phyloP scores from a whole-genome alignment of 2,113 vertebrate species.

The Ameiurus melas region DNA sequence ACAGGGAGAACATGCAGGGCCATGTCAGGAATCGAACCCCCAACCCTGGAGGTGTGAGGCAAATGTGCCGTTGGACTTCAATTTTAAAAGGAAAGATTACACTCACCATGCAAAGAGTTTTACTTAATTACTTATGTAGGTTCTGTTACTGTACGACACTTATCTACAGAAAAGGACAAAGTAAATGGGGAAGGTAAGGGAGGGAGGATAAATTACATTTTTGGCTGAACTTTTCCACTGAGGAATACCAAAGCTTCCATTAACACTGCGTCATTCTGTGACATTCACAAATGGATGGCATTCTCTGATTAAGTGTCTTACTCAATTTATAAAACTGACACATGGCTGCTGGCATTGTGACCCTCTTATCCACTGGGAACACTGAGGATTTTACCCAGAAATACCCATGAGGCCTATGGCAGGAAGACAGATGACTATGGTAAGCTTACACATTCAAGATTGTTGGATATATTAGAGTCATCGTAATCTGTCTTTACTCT shows the following conservation, averaged over 20 bases:
- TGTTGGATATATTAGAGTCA: background rate
- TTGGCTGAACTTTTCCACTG: constrained; percentile 1
- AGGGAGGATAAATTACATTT: background rate
- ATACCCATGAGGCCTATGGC: background rate
- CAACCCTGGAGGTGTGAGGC: too few species aligned
- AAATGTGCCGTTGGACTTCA: background rate
- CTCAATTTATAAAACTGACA: constrained; percentile 3
- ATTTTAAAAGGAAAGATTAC: background rate
- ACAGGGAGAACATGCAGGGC: too few species aligned
- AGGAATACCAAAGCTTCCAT: background rate
- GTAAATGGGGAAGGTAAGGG: background rate
- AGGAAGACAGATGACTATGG: background rate
- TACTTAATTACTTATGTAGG: background rate
- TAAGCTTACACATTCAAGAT: background rate
- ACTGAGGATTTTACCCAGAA: background rate
- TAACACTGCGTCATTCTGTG: background rate
- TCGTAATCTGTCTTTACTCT: background rate
- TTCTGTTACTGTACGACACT: background rate
- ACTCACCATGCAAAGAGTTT: background rate
- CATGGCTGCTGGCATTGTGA: background rate
- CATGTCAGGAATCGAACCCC: too few species aligned
- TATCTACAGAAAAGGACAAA: background rate
- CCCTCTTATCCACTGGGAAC: background rate
- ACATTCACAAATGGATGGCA: constrained; percentile 9
- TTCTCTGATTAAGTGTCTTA: background rate